Evolutionary conservation across 2,888 invertebrate species (phyloP).

Genomic region (Tortricodes alternella): DNA sequence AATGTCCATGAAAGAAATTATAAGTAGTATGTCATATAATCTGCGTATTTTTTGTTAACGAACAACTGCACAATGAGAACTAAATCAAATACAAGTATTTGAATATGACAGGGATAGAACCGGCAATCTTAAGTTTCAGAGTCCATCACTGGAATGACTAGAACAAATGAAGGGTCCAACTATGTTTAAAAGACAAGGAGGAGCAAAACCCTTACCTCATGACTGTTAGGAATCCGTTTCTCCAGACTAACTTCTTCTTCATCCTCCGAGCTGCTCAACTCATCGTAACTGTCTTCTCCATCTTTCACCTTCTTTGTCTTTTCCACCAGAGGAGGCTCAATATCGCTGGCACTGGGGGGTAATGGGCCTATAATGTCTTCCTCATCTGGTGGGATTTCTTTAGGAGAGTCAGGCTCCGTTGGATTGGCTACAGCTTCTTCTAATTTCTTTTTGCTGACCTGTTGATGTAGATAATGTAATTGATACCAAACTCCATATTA

Average conservation of each 20-base stretch:
- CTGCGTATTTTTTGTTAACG: too few species aligned
- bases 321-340: slow-evolving; percentile 50
- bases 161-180: background rate
- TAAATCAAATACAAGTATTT: too few species aligned
- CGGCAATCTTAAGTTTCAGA: too few species aligned
- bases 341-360: slow-evolving; percentile 56
- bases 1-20: too few species aligned
- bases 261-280: slow-evolving; percentile 75
- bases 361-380: slow-evolving; percentile 84
- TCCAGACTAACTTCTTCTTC: slow-evolving; percentile 74
- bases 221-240: slow-evolving; percentile 87
- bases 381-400: slow-evolving; percentile 39
- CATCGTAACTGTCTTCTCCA: slow-evolving; percentile 72
- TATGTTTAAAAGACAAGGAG: too few species aligned
- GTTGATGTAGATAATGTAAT: background rate
- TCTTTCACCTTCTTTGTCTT: slow-evolving; percentile 38
- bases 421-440: slow-evolving; percentile 39
- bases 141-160: too few species aligned
- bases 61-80: too few species aligned
- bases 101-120: too few species aligned
- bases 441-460: slow-evolving; percentile 45
- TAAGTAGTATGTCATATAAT: too few species aligned
- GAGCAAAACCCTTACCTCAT: slow-evolving; percentile 83
- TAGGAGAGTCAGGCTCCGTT: slow-evolving; percentile 12
- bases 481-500: background rate